phyloP scores from a whole-genome alignment of 2,888 invertebrate genomes.

The Serrognathus titanus region DNA sequence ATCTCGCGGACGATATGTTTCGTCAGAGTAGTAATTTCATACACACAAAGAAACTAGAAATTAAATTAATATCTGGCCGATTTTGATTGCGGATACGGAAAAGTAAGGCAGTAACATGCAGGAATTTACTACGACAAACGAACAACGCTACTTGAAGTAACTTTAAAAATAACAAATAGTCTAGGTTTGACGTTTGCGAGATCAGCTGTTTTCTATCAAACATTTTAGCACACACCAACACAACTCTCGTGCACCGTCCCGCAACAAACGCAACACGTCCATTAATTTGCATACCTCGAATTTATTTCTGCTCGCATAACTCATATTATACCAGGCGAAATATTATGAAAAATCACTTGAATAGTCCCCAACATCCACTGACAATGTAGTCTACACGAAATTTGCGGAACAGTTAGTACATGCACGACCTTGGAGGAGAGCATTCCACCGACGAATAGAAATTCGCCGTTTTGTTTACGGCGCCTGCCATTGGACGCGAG shows the following conservation, averaged over 20 bases:
- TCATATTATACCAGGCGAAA: constrained; percentile 50
- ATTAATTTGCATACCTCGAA: constrained; percentile 55
- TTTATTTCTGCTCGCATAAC: constrained; percentile 63
- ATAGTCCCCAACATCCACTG: neutral
- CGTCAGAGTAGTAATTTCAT: constrained; percentile 34
- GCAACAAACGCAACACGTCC: constrained; percentile 9
- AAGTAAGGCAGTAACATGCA: neutral
- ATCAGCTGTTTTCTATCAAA: constrained; percentile 62
- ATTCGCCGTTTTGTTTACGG: constrained; percentile 40
- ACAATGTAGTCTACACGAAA: constrained; percentile 16
- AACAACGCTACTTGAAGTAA: neutral
- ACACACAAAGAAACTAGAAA: constrained; percentile 31
- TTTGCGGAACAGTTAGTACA: constrained; percentile 35
- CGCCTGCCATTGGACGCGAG: constrained; percentile 31
- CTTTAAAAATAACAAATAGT: constrained; percentile 12
- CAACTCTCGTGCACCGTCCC: constrained; percentile 6
- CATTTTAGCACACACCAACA: constrained; percentile 28
- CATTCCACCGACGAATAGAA: constrained; percentile 15
- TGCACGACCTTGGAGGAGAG: constrained; percentile 22
- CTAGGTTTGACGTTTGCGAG: constrained; percentile 44
- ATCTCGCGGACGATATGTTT: constrained; percentile 38
- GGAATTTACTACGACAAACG: neutral
- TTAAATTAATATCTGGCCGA: constrained; percentile 2
- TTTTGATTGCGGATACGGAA: neutral
- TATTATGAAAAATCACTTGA: neutral